Evolutionary conservation across 2,113 vertebrate species (phyloP).

Genomic region (Burhinus oedicnemus): DNA sequence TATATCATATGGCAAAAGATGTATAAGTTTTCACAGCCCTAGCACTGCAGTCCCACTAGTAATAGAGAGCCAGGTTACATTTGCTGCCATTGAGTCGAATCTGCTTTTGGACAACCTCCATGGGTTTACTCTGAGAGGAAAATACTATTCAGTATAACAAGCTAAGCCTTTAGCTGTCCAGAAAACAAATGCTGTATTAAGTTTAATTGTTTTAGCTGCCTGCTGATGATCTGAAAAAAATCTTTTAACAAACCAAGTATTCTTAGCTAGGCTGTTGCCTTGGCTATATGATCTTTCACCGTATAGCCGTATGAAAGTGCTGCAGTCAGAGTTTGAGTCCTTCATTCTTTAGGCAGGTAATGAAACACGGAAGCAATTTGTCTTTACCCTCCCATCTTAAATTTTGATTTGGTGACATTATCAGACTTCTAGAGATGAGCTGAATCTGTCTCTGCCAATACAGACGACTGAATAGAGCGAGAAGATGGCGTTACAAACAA

Average conservation of each 20-base stretch:
- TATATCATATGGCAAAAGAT: not conserved
- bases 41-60: not conserved
- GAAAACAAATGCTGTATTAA: slow-evolving; percentile 2
- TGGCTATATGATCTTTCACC: not conserved
- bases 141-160: not conserved
- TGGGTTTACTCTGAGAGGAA: not conserved
- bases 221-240: not conserved
- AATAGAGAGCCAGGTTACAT: not conserved
- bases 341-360: not conserved
- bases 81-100: not conserved
- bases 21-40: not conserved
- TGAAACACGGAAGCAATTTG: not conserved
- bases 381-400: not conserved
- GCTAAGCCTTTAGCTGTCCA: not conserved
- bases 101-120: not conserved
- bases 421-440: not conserved
- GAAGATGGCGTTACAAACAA: not conserved
- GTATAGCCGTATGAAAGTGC: not conserved
- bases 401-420: not conserved
- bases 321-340: not conserved
- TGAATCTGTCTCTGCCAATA: not conserved
- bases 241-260: not conserved
- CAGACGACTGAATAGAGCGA: not conserved
- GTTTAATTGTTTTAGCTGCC: not conserved
- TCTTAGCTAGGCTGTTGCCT: not conserved